Evolutionary conservation across 2,888 invertebrate genomes (phyloP), one percentile per base, ranked within the genome.

Genomic region (Morinoia aosen): DNA sequence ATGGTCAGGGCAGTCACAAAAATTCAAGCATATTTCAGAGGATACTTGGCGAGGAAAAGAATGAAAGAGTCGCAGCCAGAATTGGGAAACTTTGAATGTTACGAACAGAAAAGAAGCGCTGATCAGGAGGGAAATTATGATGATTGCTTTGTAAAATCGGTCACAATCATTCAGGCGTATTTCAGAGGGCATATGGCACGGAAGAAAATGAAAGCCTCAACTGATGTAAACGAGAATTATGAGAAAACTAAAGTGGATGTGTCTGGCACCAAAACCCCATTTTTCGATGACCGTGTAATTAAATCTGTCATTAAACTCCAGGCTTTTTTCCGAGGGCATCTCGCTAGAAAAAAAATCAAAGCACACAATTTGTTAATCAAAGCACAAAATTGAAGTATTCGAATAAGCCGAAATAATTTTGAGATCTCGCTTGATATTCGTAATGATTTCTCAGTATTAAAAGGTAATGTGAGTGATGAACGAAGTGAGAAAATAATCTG

Each of bases 161-260:
- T 57, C 58, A 94, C 39, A 8, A 39, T 94, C 19, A 94, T 94
- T 58, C 94, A 94, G 94, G 56, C 94, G 10, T 94, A 58, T 58
- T 57, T 76, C 76, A 76, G 76, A 33, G 76, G 76, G 25, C 25
- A 76, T 33, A 19, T 76, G 76, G 25, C 76, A 8, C 16, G 33
- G 25, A 76, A 76, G 76, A 76, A 76, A 76, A 76, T 76, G 25
- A 16, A 76, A 76, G 76, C 76, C 2, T 19, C 33, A 76, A 76
- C 48, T 48, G 76, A 33, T 10, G 8, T 76, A 33, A 76, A 16
- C 16, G 25, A 76, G 76, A 76, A 61, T 10, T 25, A 10, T 76
- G 33, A 76, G 25, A 76, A 76, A 1, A 76, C 19, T 33, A 33
- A 16, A 76, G 19, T 76, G 76, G 25, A 33, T 14, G 76, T 33